Evolutionary conservation across 2,797 vertebrate species (phyloP), one percentile per base, ranked within the genome.

Genomic region (Danio tinwini): DNA sequence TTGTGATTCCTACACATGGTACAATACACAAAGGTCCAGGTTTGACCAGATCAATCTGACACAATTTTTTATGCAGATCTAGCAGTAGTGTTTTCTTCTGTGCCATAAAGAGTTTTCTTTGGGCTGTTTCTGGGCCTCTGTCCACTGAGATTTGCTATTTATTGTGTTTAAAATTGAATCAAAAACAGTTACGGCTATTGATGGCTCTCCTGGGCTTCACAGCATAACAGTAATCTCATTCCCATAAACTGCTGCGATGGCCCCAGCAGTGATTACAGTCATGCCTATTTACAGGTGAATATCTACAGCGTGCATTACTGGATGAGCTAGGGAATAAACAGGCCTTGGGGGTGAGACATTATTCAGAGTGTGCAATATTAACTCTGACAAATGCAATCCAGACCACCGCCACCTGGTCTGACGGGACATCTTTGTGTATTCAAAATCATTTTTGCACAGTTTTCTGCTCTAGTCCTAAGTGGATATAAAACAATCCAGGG

Each of bases 271-370:
- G 65, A 74, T 73, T 78, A 80, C 64, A 78, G 82, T 84, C 76
- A 67, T 37, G 39, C 67, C 76, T 83, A 75, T 82, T 86, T 83
- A 78, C 81, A 80, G 85, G 86, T 87, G 74, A 75, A 76, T 83
- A 81, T 19, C 29, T 78, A 61, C 13, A 52, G 21, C 64, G 13
- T 19, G 72, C 62, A 49, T 69, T 76, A 55, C 61, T 77, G 44
- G 40, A 72, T 14, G 50, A 11, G 49, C 67, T 55, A 19, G 72
- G 63, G 65, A 64, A 68, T 55, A 74, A 74, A 52, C 65, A 69
- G 62, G 17, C 53, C 76, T 53, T 63, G 37, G 50, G 64, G 77
- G 73, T 12, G 49, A 55, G 52, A 65, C 45, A 61, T 50, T 55
- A 69, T 50, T 77, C 49, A 61, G 44, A 49, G 40, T 58, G 40